phyloP scores from a whole-genome alignment of 2,797 vertebrate genomes.

The Lepidocolaptes lacrymiger region DNA sequence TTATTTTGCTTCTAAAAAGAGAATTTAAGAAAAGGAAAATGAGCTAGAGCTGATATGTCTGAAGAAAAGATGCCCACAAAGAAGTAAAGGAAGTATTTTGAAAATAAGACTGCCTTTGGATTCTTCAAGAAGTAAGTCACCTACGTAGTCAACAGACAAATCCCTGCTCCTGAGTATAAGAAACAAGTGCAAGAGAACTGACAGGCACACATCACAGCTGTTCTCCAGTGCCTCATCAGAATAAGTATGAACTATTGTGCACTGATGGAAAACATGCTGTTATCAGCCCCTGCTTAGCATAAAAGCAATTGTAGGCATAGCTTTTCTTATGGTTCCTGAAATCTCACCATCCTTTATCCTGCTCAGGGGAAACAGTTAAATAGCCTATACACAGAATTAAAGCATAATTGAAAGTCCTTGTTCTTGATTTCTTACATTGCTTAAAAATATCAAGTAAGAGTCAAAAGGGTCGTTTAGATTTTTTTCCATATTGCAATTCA shows the following conservation, averaged over 20 bases:
- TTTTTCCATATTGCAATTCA: background rate
- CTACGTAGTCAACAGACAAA: background rate
- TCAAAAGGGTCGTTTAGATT: background rate
- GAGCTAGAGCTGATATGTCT: too few species aligned
- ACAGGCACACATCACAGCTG: background rate
- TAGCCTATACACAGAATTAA: background rate
- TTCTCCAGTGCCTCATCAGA: background rate
- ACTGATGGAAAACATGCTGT: background rate
- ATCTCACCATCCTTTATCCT: background rate
- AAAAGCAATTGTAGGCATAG: background rate
- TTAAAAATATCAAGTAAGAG: background rate
- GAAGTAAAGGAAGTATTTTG: background rate
- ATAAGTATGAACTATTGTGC: background rate
- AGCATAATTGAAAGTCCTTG: background rate
- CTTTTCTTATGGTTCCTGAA: background rate
- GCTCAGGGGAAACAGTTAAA: background rate
- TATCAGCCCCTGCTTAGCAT: background rate
- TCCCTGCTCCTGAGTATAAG: background rate
- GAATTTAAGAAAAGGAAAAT: too few species aligned
- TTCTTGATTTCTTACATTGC: background rate
- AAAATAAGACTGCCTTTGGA: background rate
- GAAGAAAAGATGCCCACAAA: background rate
- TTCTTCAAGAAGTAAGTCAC: background rate
- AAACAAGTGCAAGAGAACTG: background rate
- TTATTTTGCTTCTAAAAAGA: too few species aligned